Evolutionary conservation across 2,113 vertebrate genomes (phyloP).

Genomic region (crab-eating macaque (Macaca fascicularis)): DNA sequence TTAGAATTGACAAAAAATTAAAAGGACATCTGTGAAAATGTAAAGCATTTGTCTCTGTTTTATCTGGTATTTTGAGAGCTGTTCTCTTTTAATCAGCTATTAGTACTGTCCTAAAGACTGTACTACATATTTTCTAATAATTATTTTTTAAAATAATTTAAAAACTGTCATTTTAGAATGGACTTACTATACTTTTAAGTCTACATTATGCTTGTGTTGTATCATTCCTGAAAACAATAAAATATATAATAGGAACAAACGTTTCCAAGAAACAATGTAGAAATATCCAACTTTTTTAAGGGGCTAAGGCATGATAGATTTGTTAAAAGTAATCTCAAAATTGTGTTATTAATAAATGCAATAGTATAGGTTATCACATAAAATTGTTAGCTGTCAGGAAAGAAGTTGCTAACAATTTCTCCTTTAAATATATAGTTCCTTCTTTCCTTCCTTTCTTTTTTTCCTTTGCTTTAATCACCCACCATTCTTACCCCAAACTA

Average conservation of each 20-base stretch:
- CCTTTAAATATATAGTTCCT: background rate
- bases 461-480: background rate
- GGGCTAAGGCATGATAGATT: background rate
- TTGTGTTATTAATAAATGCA: background rate
- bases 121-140: slow-evolving; percentile 37
- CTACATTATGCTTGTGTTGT: background rate
- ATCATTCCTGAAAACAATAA: slow-evolving; percentile 11
- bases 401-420: background rate
- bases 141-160: background rate
- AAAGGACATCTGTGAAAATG: slow-evolving; percentile 3
- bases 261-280: background rate
- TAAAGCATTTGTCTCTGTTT: slow-evolving; percentile 7
- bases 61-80: background rate
- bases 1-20: slow-evolving; percentile 41
- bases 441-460: background rate
- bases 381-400: background rate
- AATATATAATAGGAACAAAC: background rate
- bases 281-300: slow-evolving; percentile 41
- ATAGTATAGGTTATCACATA: slow-evolving; percentile 3
- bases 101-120: background rate
- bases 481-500: background rate
- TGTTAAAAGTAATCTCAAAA: slow-evolving; percentile 43
- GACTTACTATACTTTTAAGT: background rate
- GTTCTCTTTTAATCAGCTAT: background rate
- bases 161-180: slow-evolving; percentile 26